A percentile compares a stretch with the other conserved stretches of the same genome.
These are phyloP conservation scores for Menidia beryllina DNA, from an alignment of 2,113 vertebrate species.

Conservation along the genomic window DNA sequence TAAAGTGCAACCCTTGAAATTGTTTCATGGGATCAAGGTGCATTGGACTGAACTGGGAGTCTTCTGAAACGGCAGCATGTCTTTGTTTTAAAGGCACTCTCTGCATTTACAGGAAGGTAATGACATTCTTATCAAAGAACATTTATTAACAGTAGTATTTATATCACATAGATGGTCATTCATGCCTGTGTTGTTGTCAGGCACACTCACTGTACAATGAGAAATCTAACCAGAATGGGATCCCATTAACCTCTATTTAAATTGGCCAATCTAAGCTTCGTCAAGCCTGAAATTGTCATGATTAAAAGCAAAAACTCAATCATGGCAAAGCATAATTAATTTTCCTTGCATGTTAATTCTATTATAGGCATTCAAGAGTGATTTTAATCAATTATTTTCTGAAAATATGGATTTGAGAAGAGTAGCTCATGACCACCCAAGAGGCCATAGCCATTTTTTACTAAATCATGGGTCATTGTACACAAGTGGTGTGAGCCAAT, in stretches of 20 bases:
- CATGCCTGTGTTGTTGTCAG: conserved; percentile 50
- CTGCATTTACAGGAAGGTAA: conserved; percentile 18
- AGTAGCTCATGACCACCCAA: conserved; percentile 19
- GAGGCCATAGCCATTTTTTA: conserved; percentile 24
- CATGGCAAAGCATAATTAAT: conserved; percentile 79
- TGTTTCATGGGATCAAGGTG: background rate
- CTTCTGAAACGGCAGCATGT: background rate
- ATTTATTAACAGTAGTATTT: conserved; percentile 21
- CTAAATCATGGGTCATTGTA: conserved; percentile 31
- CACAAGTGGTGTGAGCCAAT: conserved; percentile 17
- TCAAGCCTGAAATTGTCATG: conserved; percentile 85
- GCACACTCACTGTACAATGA: conserved; percentile 48
- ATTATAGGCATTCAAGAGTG: conserved; percentile 67
- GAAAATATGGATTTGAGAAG: conserved; percentile 52
- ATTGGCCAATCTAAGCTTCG: conserved; percentile 81
- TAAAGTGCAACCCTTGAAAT: background rate
- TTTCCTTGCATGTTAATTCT: conserved; percentile 77
- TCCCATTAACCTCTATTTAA: conserved; percentile 81
- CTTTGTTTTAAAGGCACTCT: conserved; percentile 11
- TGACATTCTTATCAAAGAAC: conserved; percentile 11
- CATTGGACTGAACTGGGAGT: background rate
- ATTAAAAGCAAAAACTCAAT: conserved; percentile 82
- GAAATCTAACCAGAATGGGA: conserved; percentile 70
- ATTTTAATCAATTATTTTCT: conserved; percentile 64
- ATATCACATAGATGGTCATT: conserved; percentile 45